A percentile compares a stretch with the other conserved stretches of the same genome.
phyloP scores from a whole-genome alignment of 2,797 vertebrate genomes.

The Urophycis tenuis region DNA sequence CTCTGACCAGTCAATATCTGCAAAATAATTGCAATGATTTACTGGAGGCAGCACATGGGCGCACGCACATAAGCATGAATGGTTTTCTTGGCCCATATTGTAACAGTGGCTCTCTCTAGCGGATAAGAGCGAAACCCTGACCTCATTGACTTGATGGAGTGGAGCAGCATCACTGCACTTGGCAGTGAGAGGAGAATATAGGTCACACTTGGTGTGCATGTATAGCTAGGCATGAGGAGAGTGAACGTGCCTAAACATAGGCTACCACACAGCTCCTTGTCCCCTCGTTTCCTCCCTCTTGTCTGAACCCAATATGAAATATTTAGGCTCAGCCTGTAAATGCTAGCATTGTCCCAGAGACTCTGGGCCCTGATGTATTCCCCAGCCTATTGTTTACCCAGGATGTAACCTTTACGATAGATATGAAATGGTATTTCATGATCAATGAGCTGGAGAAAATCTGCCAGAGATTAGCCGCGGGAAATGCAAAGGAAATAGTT shows the following conservation, averaged over 20 bases:
- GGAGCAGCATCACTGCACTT: constrained; percentile 46
- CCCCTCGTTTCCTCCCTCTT: constrained; percentile 8
- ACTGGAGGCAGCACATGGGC: background rate
- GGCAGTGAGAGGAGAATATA: constrained; percentile 44
- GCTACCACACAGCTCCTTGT: constrained; percentile 12
- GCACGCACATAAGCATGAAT: background rate
- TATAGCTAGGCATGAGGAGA: constrained; percentile 6
- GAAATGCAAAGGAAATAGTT: constrained; percentile 17
- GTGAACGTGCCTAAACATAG: constrained; percentile 6
- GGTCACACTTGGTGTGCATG: constrained; percentile 41
- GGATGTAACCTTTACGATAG: constrained; percentile 22
- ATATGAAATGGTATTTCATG: constrained; percentile 40
- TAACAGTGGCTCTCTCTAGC: constrained; percentile 11
- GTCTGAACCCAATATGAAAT: constrained; percentile 27
- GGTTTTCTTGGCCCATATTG: constrained; percentile 11
- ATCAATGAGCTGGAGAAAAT: constrained; percentile 42
- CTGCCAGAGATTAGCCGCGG: constrained; percentile 32
- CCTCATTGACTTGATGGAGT: constrained; percentile 58
- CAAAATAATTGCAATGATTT: constrained; percentile 10
- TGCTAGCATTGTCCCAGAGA: constrained; percentile 28
- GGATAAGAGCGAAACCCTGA: constrained; percentile 39
- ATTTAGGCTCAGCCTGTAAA: constrained; percentile 32
- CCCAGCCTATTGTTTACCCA: background rate
- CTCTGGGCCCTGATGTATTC: background rate
- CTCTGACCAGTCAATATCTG: constrained; percentile 16